Base-by-base conservation (phyloP, 1,140 invertebrate genomes). In the Lanistes nyassanus region DNA sequence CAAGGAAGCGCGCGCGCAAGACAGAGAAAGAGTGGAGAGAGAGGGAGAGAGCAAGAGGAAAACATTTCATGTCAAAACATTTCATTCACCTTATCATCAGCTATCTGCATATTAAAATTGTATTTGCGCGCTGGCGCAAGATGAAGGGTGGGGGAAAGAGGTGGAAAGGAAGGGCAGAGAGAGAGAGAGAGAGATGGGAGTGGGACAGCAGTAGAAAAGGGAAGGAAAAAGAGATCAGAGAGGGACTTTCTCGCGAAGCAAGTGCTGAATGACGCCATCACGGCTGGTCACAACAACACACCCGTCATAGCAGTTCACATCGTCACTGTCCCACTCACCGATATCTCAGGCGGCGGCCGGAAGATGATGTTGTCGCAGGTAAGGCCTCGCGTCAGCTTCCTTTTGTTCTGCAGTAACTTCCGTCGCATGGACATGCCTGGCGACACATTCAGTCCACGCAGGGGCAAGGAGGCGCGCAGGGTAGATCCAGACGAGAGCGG, bases 331-430 rank as follows among this genome's bases (percentile, higher is more conserved):
- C 1, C 6, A 70, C 60, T 71, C 19, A 69, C 53, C 42, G 53
- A 60, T 16, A 78, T 53, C 34, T 78, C 77, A 29, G 76, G 76
- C 4, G 71, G 76, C 9, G 68, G 73, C 34, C 73, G 65, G 64
- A 80, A 77, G 29, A 75, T 37, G 51, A 80, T 77, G 36, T 31
- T 71, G 36, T 77, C 76, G 36, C 75, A 80, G 1, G 75, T 77
- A 31, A 77, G 58, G 29, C 79, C 78, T 58, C 77, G 62, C 26
- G 76, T 71, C 62, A 76, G 26, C 71, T 79, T 77, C 69, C 78
- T 56, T 31, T 79, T 78, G 39, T 81, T 72, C 68, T 67, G 79
- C 73, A 76, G 74, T 53, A 79, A 62, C 56, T 76, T 79, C 21
- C 78, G n/a, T 26, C 78, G 75, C 75, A 79, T 79, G 66, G 75